Percentiles rank a stretch among this genome's conserved stretches.
Conservation (phyloP, 1,140 invertebrate species). For the Drosophila nigromelanica region DNA sequence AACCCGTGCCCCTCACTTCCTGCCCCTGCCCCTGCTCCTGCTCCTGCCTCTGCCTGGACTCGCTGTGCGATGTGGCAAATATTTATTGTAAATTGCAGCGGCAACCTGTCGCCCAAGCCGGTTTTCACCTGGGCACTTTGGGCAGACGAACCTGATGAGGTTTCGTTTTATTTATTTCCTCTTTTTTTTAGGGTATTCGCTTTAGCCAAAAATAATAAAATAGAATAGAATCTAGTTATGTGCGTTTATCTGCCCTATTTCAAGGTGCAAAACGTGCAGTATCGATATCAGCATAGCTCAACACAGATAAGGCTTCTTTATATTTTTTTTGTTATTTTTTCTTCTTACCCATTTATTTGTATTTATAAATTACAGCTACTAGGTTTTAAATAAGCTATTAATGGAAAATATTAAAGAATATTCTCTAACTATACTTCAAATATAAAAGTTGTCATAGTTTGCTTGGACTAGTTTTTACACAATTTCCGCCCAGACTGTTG, state of each 20-base stretch:
- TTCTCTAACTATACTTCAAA: too few species aligned
- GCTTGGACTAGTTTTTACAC: too few species aligned
- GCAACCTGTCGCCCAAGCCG: slow-evolving; percentile 45
- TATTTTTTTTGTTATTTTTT: too few species aligned
- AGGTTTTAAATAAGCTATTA: too few species aligned
- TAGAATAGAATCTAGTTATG: slow-evolving; percentile 1
- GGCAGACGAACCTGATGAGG: slow-evolving; percentile 13
- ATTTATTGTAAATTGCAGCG: slow-evolving; percentile 41
- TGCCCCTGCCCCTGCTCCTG: not conserved
- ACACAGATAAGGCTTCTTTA: too few species aligned
- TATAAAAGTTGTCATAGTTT: too few species aligned
- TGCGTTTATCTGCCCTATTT: not conserved
- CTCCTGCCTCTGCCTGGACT: not conserved
- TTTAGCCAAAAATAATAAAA: slow-evolving; percentile 8
- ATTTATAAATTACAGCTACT: too few species aligned
- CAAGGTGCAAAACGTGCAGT: not conserved
- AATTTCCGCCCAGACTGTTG: too few species aligned
- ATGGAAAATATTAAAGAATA: too few species aligned
- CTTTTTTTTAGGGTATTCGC: not conserved
- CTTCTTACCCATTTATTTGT: too few species aligned
- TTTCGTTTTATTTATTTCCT: not conserved
- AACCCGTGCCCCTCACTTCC: slow-evolving; percentile 6
- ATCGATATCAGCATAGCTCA: not conserved
- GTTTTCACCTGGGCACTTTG: slow-evolving; percentile 23
- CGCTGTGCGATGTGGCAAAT: slow-evolving; percentile 32